A percentile compares a stretch with the other conserved stretches of the same genome.
Evolutionary conservation across 2,113 vertebrate genomes (phyloP).

Genomic region (Chloroceryle aenea): DNA sequence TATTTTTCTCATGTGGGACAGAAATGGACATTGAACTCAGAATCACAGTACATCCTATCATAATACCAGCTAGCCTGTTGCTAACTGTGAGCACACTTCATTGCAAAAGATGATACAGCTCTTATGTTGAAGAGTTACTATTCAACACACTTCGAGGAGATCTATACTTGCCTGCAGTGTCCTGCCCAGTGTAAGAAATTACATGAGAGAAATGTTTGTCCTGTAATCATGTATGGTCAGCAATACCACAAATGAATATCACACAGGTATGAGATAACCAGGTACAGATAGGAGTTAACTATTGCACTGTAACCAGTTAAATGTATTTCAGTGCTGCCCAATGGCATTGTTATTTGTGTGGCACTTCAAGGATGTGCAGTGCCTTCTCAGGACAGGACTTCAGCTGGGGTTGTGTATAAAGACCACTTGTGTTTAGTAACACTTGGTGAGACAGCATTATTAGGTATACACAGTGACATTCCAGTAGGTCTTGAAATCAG

Average conservation of each 20-base stretch:
- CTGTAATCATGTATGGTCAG: not conserved
- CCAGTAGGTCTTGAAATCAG: not conserved
- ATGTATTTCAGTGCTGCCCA: not conserved
- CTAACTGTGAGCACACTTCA: not conserved
- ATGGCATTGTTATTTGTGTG: not conserved
- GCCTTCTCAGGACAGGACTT: not conserved
- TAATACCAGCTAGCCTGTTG: not conserved
- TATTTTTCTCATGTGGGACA: not conserved
- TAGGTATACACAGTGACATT: not conserved
- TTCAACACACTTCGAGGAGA: not conserved
- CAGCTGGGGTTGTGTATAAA: not conserved
- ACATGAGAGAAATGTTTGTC: not conserved
- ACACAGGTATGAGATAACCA: not conserved
- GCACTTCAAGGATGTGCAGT: not conserved
- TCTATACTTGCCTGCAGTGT: not conserved
- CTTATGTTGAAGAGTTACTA: not conserved
- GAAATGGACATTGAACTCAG: not conserved
- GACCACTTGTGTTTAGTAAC: not conserved
- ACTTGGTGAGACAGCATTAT: not conserved
- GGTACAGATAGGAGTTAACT: not conserved
- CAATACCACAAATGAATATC: accelerated
- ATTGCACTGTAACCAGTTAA: accelerated
- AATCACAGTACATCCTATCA: not conserved
- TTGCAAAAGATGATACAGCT: not conserved
- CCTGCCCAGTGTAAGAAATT: not conserved